These are phyloP conservation scores for Chondrilla cf. caribensis DNA, from an alignment of 37 sponge, comb jelly and placozoan genomes.

Conservation along the genomic window DNA sequence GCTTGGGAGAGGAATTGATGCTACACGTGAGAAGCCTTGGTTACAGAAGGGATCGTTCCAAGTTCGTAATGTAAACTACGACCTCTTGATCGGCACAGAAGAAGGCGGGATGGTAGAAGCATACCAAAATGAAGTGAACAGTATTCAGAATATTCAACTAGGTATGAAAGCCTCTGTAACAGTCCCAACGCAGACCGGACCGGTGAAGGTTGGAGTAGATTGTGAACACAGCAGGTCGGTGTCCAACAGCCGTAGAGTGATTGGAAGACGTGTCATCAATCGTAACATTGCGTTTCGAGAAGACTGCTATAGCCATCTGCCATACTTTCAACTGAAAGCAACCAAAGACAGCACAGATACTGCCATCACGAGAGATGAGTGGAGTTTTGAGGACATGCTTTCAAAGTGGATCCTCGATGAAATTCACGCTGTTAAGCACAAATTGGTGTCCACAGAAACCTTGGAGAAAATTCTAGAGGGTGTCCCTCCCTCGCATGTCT, in stretches of 20 bases:
- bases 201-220: neutral
- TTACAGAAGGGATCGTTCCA: constrained; percentile 40
- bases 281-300: neutral
- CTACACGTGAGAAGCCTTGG: constrained; percentile 25
- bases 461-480: neutral
- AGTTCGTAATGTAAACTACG: neutral
- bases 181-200: neutral
- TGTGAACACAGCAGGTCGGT: neutral
- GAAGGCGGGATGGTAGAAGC: neutral
- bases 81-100: neutral
- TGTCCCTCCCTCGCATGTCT: neutral
- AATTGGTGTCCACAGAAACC: neutral
- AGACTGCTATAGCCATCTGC: neutral
- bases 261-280: neutral
- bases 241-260: neutral
- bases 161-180: neutral
- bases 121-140: neutral
- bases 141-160: neutral
- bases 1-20: constrained; percentile 42
- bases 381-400: constrained; percentile 12
- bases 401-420: neutral
- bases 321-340: neutral
- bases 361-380: neutral
- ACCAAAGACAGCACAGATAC: neutral
- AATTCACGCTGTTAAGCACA: neutral